Evolutionary conservation across 1,140 invertebrate species (phyloP), one percentile per base, ranked within the genome.

Genomic region (Cyclargus thomasi): DNA sequence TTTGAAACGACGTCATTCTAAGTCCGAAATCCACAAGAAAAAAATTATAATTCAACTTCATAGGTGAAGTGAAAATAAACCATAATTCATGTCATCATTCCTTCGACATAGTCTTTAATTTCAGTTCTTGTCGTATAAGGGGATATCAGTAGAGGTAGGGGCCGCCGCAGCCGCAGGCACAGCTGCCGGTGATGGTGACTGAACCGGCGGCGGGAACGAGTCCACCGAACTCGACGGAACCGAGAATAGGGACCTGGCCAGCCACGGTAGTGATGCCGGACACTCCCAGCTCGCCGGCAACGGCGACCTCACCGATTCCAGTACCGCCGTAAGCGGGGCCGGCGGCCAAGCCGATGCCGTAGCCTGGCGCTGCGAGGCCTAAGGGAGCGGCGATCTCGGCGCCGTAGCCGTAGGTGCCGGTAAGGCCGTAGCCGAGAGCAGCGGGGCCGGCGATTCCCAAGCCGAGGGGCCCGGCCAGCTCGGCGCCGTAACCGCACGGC

Each of bases 161-260:
- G 1, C 22, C 36, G 11, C n/a, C 55, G 53, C 57, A 64, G 23
- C 68, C 68, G 62, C 73, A 74, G 4, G 66, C 75, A 57, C 75
- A 74, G n/a, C 53, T 68, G 11, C 75, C 75, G 8, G 66, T 29
- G 20, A 77, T 77, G 67, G 71, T 57, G 20, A 75, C 71, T 5
- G 69, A 21, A 2, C 75, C 75, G 64, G 59, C 70, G 35, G 75
- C 73, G 18, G 68, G 69, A 10, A 75, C 66, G 22, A 36, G 18
- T 18, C 76, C 74, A 53, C 65, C 65, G 64, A 71, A 72, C 10
- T 23, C 36, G 2, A 78, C 72, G n/a, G 67, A 57, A n/a, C 74
- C 74, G n/a, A 69, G 29, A 36, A 73, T 67, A 6, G 74, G 70
- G 6, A 75, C 69, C 29, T 70, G 39, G 63, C 73, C 74, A 53